These are phyloP conservation scores for Amiota communis DNA, from an alignment of 2,888 invertebrate genomes.

Conservation along the genomic window DNA sequence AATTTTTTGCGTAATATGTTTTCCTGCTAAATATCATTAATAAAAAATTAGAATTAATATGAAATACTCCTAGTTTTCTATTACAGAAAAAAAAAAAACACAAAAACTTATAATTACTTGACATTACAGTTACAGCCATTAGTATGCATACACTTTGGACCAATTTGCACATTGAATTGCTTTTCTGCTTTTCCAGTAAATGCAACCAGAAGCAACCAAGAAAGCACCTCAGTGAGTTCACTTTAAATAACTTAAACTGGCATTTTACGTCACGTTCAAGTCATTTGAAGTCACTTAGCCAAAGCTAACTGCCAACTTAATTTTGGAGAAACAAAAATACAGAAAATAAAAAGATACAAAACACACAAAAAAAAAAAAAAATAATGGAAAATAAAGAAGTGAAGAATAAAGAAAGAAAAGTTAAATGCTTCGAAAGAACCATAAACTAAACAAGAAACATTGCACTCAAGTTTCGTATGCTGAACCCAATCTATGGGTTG, in stretches of 20 bases:
- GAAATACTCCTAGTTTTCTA: too few relatives aligned
- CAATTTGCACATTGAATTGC: too few relatives aligned
- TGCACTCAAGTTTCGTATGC: neutral
- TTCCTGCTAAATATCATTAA: too few relatives aligned
- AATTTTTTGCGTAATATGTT: too few relatives aligned
- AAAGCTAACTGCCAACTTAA: conserved; percentile 10
- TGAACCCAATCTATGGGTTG: conserved; percentile 18
- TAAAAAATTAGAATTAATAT: too few relatives aligned
- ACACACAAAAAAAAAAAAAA: neutral
- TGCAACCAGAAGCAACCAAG: too few relatives aligned
- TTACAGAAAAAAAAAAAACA: too few relatives aligned
- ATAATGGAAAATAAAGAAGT: neutral
- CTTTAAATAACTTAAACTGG: conserved; percentile 17
- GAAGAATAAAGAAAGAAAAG: neutral
- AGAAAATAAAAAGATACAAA: neutral
- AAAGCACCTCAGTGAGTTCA: neutral
- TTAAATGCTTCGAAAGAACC: neutral
- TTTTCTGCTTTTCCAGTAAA: too few relatives aligned
- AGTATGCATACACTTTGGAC: too few relatives aligned
- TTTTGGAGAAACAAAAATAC: neutral
- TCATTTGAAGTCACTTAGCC: conserved; percentile 26
- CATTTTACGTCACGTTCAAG: conserved; percentile 18
- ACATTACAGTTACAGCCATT: too few relatives aligned
- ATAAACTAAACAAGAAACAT: neutral
- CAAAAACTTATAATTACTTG: too few relatives aligned